A percentile compares a stretch with the other conserved stretches of the same genome.
Conservation (phyloP, 2,888 invertebrate species). For the Cremastinae sp. region DNA sequence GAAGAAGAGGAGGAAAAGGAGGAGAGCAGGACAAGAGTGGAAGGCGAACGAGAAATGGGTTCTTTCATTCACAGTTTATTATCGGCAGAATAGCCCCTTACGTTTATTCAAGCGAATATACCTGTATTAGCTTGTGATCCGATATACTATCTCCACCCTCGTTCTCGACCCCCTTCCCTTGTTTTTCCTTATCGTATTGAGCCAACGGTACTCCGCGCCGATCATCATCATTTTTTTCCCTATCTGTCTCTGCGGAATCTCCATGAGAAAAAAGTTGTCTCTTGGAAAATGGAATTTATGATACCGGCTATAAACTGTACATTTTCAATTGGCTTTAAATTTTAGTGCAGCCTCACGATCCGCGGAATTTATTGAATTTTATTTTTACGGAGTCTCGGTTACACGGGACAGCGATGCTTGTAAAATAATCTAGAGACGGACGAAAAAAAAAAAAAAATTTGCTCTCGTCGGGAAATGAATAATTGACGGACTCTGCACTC, state of each 20-base stretch:
- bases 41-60: slow-evolving; percentile 40
- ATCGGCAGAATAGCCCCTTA: slow-evolving; percentile 35
- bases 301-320: neutral
- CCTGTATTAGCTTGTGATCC: slow-evolving; percentile 13
- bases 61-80: slow-evolving; percentile 51
- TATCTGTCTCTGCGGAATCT: neutral
- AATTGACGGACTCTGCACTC: slow-evolving; percentile 45
- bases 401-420: neutral
- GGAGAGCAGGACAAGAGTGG: neutral
- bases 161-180: slow-evolving; percentile 15
- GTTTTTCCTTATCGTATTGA: slow-evolving; percentile 10
- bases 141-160: slow-evolving; percentile 44
- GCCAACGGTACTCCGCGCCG: neutral
- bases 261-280: neutral
- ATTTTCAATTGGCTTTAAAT: slow-evolving; percentile 5
- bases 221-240: neutral
- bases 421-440: neutral
- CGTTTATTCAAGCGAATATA: slow-evolving; percentile 1
- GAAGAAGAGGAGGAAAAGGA: neutral
- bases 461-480: slow-evolving; percentile 21
- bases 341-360: neutral
- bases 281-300: neutral
- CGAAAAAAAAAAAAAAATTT: neutral
- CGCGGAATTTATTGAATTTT: too few species aligned
- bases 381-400: too few species aligned